These are phyloP conservation scores for Rhynchomys soricoides DNA, from an alignment of 2,113 vertebrate species.

Conservation along the genomic window DNA sequence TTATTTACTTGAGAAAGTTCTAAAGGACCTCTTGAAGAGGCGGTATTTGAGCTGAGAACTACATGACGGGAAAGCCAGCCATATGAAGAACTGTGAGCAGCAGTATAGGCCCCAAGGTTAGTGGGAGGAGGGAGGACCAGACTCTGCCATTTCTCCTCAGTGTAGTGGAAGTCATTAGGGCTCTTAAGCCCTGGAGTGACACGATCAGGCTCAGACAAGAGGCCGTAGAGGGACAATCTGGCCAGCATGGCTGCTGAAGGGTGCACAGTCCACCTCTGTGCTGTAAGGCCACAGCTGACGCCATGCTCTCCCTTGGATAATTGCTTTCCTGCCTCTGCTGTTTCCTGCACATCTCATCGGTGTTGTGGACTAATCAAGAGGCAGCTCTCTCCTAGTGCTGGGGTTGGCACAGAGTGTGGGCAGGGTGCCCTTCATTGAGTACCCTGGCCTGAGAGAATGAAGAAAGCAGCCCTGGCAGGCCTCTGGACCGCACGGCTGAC, in stretches of 20 bases:
- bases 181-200: constrained; percentile 34
- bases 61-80: background rate
- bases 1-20: constrained; percentile 3
- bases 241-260: background rate
- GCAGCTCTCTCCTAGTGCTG: constrained; percentile 68
- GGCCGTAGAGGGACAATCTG: background rate
- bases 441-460: constrained; percentile 62
- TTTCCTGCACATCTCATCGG: constrained; percentile 79
- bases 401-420: constrained; percentile 66
- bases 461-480: constrained; percentile 62
- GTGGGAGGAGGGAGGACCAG: background rate
- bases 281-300: constrained; percentile 11
- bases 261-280: constrained; percentile 31
- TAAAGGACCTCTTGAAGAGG: constrained; percentile 36
- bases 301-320: constrained; percentile 53
- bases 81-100: background rate
- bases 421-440: constrained; percentile 65
- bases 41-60: constrained; percentile 4
- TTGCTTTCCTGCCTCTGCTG: constrained; percentile 74
- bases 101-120: background rate
- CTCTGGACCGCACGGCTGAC: constrained; percentile 70
- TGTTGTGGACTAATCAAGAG: constrained; percentile 76
- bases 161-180: background rate
- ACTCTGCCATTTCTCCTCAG: background rate
- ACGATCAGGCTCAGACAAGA: background rate